Evolutionary conservation across 30 jellyfish, hydroid and myxozoan genomes (phyloP).

Genomic region (Aurelia sp.): DNA sequence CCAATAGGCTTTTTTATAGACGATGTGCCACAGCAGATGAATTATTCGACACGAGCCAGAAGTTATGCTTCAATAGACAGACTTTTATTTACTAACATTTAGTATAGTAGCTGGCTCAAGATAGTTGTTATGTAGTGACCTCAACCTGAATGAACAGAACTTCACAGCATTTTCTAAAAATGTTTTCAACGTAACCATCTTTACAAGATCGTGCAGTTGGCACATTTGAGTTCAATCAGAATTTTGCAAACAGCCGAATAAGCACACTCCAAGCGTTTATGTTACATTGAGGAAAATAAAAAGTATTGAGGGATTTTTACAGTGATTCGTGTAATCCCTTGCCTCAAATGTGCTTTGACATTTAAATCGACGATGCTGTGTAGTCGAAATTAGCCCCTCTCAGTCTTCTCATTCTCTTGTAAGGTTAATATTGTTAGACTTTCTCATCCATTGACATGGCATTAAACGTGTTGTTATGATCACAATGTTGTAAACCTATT

Average conservation of each 20-base stretch:
- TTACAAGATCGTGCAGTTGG: too few species aligned
- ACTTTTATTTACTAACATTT: conserved; percentile 31
- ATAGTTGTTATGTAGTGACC: not conserved
- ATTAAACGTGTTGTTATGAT: conserved; percentile 27
- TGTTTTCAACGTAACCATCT: too few species aligned
- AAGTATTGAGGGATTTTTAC: too few species aligned
- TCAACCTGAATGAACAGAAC: too few species aligned
- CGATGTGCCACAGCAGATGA: conserved; percentile 46
- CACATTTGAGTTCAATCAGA: too few species aligned
- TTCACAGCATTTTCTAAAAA: too few species aligned
- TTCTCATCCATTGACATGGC: conserved; percentile 56
- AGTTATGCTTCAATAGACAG: conserved; percentile 31
- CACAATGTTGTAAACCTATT: conserved; percentile 50
- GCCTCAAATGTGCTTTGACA: not conserved
- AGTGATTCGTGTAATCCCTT: too few species aligned
- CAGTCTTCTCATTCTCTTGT: not conserved
- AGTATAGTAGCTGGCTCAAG: conserved; percentile 66
- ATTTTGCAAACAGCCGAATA: too few species aligned
- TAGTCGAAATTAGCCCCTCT: conserved; percentile 2
- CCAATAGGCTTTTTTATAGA: conserved; percentile 42
- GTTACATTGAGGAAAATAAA: too few species aligned
- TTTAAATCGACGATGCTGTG: conserved; percentile 9
- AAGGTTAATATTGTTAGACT: conserved; percentile 14
- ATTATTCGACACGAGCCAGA: conserved; percentile 53
- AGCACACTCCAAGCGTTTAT: too few species aligned